Evolutionary conservation across 2,888 invertebrate species (phyloP).

Genomic region (Kuschelorhynchus macadamiae): DNA sequence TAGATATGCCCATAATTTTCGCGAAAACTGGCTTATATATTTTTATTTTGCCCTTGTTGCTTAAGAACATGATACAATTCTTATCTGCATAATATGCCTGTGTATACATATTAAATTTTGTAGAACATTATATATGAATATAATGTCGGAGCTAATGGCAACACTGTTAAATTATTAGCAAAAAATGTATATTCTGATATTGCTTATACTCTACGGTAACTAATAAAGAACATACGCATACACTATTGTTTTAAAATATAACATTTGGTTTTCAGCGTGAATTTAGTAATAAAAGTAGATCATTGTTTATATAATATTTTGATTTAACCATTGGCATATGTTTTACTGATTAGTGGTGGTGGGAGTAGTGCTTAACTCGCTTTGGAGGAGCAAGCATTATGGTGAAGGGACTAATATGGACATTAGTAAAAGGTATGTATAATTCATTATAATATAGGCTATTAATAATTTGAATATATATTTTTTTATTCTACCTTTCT

Average conservation of each 20-base stretch:
- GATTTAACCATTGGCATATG: too few relatives aligned
- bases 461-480: too few relatives aligned
- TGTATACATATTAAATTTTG: too few relatives aligned
- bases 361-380: slow-evolving; percentile 12
- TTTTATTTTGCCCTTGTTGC: too few relatives aligned
- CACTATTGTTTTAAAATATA: not conserved
- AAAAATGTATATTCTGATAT: slow-evolving; percentile 5
- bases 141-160: too few relatives aligned
- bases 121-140: too few relatives aligned
- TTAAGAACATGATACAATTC: too few relatives aligned
- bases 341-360: slow-evolving; percentile 10
- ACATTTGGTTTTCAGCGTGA: slow-evolving; percentile 1
- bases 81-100: too few relatives aligned
- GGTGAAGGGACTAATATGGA: slow-evolving; percentile 40
- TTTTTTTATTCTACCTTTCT: too few relatives aligned
- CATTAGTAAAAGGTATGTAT: slow-evolving; percentile 38
- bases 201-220: not conserved
- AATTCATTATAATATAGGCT: too few relatives aligned
- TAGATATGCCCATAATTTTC: too few relatives aligned
- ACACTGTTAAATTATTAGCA: not conserved
- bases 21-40: too few relatives aligned
- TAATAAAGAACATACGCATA: slow-evolving; percentile 4
- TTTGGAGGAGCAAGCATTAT: slow-evolving; percentile 4
- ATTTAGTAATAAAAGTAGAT: slow-evolving; percentile 1
- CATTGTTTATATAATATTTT: not conserved